Evolutionary conservation across 2,113 vertebrate species (phyloP), one percentile per base, ranked within the genome.

Genomic region (Brachirus orientalis): DNA sequence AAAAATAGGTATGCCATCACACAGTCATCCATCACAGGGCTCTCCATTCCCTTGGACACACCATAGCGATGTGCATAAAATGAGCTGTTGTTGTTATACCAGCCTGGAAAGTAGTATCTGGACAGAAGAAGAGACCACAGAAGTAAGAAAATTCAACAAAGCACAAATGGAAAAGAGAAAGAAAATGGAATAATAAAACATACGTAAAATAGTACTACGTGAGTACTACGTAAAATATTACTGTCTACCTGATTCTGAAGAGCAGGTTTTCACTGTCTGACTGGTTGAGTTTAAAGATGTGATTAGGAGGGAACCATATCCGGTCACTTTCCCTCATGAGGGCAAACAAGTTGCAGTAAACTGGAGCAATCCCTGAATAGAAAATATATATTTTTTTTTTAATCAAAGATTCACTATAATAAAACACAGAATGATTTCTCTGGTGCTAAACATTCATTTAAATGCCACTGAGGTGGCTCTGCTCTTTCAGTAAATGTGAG

Each of bases 61-160:
- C 96, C 96, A 35, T 94, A 95, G 0, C 98, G 95, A 82, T 96
- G 96, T 0, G 96, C 93, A 78, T 92, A 92, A 66, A 65, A 92
- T 44, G 80, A 93, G 43, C 11, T 88, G 53, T 91, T 90, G 57
- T 88, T 95, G 70, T 95, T 95, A 41, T 96, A 96, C 96, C 96
- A 99, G 60, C 95, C 94, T 13, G 96, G 94, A 80, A 99, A 98
- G 81, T 98, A 97, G 91, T 94, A 98, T 86, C 98, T 99, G 53
- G 2, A 56, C 7, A 56, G 17, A 44, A 72, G 20, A 44, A 7
- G 14, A 10, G 16, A 37, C 1, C 10, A 45, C 3, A 33, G 2
- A 58, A 33, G 1, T 19, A 12, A 36, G 3, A 35, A 2, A 56
- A 52, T 7, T 33, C 44, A 38, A 10, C 1, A 4, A 45, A 36